Conservation (phyloP, 2,888 invertebrate species). For the Caenorhabditis imperialis region DNA sequence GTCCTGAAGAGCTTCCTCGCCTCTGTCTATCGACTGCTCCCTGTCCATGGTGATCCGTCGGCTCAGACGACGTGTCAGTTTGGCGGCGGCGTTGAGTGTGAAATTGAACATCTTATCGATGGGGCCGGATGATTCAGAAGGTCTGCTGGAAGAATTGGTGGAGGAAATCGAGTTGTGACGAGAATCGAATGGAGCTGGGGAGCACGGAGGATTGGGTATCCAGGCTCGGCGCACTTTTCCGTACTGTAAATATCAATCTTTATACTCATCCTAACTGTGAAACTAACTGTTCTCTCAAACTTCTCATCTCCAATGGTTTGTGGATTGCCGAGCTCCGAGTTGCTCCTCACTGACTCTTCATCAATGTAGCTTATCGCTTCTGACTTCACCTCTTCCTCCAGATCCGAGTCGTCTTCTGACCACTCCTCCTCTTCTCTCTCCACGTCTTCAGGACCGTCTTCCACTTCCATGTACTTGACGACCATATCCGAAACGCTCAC, state of each 20-base stretch:
- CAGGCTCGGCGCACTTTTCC: conserved; percentile 39
- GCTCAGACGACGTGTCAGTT: conserved; percentile 17
- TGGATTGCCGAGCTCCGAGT: conserved; percentile 1
- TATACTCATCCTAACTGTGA: too few relatives aligned
- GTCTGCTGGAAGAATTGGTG: not conserved
- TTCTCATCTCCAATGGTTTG: conserved; percentile 23
- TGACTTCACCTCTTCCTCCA: not conserved
- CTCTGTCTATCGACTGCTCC: conserved; percentile 14
- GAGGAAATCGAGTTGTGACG: conserved; percentile 35
- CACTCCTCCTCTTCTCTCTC: not conserved
- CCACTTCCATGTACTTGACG: conserved; percentile 4
- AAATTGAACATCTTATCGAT: conserved; percentile 40
- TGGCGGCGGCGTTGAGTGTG: conserved; percentile 22
- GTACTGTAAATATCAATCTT: conserved; percentile 33
- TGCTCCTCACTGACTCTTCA: conserved; percentile 7
- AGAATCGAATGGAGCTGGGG: conserved; percentile 26
- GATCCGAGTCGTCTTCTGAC: conserved; percentile 8
- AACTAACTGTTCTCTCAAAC: conserved; percentile 24
- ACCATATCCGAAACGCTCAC: conserved; percentile 6
- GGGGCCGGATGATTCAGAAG: conserved; percentile 26
- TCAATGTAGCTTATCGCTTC: conserved; percentile 1
- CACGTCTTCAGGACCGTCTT: not conserved
- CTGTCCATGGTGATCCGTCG: conserved; percentile 30
- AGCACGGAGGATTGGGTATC: conserved; percentile 23
- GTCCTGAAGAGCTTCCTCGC: conserved; percentile 2